A percentile compares a stretch with the other conserved stretches of the same genome.
Conservation (phyloP, 2,113 vertebrate species). For the Pedetes capensis region DNA sequence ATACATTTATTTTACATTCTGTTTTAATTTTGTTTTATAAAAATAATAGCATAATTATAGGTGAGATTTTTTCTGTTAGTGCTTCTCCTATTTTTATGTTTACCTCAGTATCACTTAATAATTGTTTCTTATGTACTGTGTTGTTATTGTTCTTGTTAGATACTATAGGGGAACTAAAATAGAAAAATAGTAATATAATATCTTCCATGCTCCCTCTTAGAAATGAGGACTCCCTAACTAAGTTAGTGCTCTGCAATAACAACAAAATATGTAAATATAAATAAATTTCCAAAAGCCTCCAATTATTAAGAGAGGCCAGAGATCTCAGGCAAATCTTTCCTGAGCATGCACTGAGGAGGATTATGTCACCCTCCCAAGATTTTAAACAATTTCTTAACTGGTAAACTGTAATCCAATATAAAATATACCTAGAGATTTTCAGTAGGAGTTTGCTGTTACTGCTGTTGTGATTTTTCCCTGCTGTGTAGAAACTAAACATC, state of each 20-base stretch:
- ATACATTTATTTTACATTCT: background rate
- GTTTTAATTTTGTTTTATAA: background rate
- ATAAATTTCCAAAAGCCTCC: background rate
- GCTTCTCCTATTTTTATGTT: background rate
- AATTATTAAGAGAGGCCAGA: background rate
- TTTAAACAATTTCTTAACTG: constrained; percentile 49
- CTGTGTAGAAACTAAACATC: constrained; percentile 50
- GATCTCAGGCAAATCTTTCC: background rate
- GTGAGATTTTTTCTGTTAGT: background rate
- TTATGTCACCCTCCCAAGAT: background rate
- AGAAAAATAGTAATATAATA: background rate
- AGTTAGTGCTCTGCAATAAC: background rate
- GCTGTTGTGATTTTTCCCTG: constrained; percentile 58
- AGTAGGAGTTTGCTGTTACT: constrained; percentile 39
- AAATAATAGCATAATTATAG: background rate
- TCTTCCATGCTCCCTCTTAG: background rate
- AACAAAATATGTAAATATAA: background rate
- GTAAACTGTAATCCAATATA: constrained; percentile 61
- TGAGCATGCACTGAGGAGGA: background rate
- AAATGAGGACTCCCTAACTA: background rate
- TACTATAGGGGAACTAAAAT: background rate
- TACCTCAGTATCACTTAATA: background rate
- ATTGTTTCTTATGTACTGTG: background rate
- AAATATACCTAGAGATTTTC: constrained; percentile 56
- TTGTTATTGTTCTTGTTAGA: too few relatives aligned